A percentile compares a stretch with the other conserved stretches of the same genome.
These are phyloP conservation scores for Rhagonycha lutea DNA, from an alignment of 2,888 invertebrate genomes.

Conservation along the genomic window DNA sequence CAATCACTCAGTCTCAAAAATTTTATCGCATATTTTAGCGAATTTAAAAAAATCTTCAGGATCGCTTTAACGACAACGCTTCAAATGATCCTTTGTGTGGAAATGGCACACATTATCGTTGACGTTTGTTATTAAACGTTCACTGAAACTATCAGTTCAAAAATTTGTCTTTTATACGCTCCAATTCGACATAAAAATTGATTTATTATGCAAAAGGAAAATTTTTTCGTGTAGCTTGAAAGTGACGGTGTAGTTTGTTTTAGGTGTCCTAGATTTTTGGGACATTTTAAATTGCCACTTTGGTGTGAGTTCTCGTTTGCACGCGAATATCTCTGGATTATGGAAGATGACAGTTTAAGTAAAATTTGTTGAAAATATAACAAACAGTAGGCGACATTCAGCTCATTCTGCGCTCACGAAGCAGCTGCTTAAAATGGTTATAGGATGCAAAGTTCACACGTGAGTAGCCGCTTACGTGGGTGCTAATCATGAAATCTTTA, in stretches of 20 bases:
- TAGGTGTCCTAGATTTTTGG: background rate
- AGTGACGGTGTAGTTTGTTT: background rate
- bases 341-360: background rate
- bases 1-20: no score
- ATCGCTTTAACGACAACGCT: background rate
- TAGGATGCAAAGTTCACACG: background rate
- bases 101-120: background rate
- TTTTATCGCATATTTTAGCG: background rate
- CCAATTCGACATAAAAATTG: background rate
- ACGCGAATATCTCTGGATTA: no score
- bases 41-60: background rate
- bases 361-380: background rate
- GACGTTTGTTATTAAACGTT: background rate
- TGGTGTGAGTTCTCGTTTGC: background rate
- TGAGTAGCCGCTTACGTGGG: background rate
- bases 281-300: background rate
- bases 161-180: background rate
- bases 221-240: background rate
- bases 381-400: background rate
- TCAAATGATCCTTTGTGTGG: background rate
- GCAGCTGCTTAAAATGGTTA: background rate
- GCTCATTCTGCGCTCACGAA: background rate
- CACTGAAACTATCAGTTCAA: background rate
- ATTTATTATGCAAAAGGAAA: background rate
- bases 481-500: background rate